Base-by-base conservation (phyloP, 2,888 invertebrate species). In the Tridacna crocea region DNA sequence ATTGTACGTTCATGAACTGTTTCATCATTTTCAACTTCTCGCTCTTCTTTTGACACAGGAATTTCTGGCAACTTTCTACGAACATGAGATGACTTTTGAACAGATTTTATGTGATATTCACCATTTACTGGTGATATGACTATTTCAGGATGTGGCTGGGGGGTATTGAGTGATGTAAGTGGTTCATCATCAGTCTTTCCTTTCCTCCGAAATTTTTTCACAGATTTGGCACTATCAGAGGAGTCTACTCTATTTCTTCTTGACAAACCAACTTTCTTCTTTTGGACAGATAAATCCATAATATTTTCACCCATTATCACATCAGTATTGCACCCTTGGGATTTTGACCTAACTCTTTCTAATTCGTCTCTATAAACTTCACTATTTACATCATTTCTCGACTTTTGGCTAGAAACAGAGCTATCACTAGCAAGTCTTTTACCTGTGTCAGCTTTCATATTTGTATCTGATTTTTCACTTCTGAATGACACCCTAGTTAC, bases 1-100 rank as follows among this genome's bases (percentile, higher is more conserved):
- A 86, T 75, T 22, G 84, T 86, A 22, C 82, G 75, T 70, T 83
- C 80, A 79, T 86, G 86, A 80, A 86, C 72, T 55, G 75, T 86
- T 76, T 86, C 86, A 74, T 84, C 84, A 66, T 86, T 83, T 63
- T 84, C 84, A 22, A 26, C n/a, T n/a, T 70, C 70, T 13, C 51
- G 70, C 4, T 68, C 74, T 47, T 76, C 80, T 51, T 65, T 65
- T 19, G 27, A 26, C 65, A 65, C 75, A 19, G 86, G 86, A 36
- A 84, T 73, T 46, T 83, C 80, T 24, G 86, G 86, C 58, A 86
- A 60, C 73, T 82, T 86, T 76, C 86, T 83, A 22, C 82, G 70
- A 26, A 47, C 48, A 47, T 70, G 70, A 22, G 26, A n/a, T 51
- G 48, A 51, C n/a, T 24, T 70, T 22, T 70, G 70, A 70, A 70